Percentiles rank a stretch among this genome's conserved stretches.
phyloP scores from a whole-genome alignment of 2,797 vertebrate genomes.

The Anguilla pacifica region DNA sequence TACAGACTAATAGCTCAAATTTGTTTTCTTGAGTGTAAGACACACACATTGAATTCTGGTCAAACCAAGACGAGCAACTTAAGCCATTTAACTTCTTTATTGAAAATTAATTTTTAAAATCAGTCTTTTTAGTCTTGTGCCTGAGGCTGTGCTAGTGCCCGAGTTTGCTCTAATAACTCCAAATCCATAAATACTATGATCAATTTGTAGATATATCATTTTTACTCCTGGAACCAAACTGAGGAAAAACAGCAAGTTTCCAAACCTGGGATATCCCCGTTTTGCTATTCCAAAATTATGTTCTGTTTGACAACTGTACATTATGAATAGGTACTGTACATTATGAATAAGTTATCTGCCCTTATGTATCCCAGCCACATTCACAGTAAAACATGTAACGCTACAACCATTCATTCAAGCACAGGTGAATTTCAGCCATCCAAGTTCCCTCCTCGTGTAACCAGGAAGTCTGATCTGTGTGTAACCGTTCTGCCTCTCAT shows the following conservation, averaged over 20 bases:
- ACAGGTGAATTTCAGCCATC: background rate
- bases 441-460: background rate
- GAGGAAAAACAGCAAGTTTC: background rate
- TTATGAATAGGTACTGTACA: background rate
- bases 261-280: background rate
- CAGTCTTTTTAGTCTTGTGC: background rate
- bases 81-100: background rate
- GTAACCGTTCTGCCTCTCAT: background rate
- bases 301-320: background rate
- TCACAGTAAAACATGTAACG: background rate
- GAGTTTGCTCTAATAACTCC: background rate
- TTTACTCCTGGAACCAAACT: background rate
- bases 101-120: background rate
- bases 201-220: background rate
- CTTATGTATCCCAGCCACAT: conserved; percentile 14
- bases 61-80: background rate
- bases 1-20: background rate
- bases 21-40: background rate
- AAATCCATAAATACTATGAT: background rate
- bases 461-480: background rate
- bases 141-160: background rate
- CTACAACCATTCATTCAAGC: background rate
- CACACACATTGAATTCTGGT: background rate
- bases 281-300: background rate
- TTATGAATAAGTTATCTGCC: background rate